Evolutionary conservation across 2,113 vertebrate genomes (phyloP), one percentile per base, ranked within the genome.

Genomic region (Xyrauchen texanus): DNA sequence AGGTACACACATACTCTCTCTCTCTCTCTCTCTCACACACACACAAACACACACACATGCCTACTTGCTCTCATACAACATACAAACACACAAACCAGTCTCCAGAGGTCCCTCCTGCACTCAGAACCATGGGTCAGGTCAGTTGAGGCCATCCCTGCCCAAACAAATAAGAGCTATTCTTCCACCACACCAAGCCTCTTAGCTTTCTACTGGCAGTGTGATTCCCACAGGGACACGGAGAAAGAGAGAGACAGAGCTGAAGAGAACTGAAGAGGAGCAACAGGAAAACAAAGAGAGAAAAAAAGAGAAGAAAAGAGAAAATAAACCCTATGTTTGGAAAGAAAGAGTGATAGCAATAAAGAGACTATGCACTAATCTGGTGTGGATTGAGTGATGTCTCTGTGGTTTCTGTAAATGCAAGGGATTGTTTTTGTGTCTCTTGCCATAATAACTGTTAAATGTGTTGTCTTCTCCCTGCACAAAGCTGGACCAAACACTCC

Each of bases 401-500:
- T 81, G 82, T 71, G 87, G 82, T 81, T 7, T 4, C 57, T 70
- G 79, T 83, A 84, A 85, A 89, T 77, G 65, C 72, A 83, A 87
- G 81, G 68, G 51, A 46, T 3, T 5, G 52, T 85, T 82, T 85
- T 88, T 87, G 21, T 34, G 82, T 89, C 83, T 85, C 82, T 55
- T 83, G 77, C 52, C 78, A 65, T 49, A 85, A 72, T 61, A 75
- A 34, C 81, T 68, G 64, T 83, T 85, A 61, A 80, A 68, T 68
- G 21, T 77, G 82, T 72, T 15, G 11, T 77, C 79, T 84, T 45
- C 51, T 57, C 77, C 46, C 66, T 79, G 46, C 81, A 80, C 8
- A 5, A 83, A 87, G 88, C 83, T 86, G 81, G 74, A 76, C 68
- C 85, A 83, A 89, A 84, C 86, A 81, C 83, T 34, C 42, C 42